A percentile compares a stretch with the other conserved stretches of the same genome.
These are phyloP conservation scores for Empidonax alnorum DNA, from an alignment of 2,113 vertebrate species.

Conservation along the genomic window DNA sequence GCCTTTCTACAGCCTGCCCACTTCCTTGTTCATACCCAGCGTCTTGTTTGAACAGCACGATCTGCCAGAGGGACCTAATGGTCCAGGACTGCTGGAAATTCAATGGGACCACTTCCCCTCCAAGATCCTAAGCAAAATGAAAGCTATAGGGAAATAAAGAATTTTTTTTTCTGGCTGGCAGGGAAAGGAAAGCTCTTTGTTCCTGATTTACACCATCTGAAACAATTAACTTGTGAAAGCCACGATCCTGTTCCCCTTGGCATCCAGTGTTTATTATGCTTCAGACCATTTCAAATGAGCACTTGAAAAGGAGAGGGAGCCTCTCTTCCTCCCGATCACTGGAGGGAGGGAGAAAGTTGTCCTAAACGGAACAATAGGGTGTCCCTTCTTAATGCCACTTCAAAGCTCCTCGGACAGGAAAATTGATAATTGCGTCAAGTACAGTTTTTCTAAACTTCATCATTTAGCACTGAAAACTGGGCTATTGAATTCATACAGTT, in stretches of 20 bases:
- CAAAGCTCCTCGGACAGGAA: slow-evolving; percentile 64
- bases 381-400: slow-evolving; percentile 63
- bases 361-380: slow-evolving; percentile 34
- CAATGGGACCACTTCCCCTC: not conserved
- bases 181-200: not conserved
- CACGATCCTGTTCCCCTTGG: not conserved
- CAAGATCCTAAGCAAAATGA: not conserved
- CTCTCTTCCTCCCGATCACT: slow-evolving; percentile 13
- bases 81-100: not conserved
- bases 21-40: not conserved
- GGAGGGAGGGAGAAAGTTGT: slow-evolving; percentile 22
- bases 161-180: not conserved
- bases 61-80: not conserved
- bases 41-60: not conserved
- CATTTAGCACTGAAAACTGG: slow-evolving; percentile 53
- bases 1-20: not conserved
- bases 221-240: slow-evolving; percentile 42
- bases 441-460: slow-evolving; percentile 62
- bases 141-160: not conserved
- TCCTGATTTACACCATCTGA: slow-evolving; percentile 28
- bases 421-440: slow-evolving; percentile 68
- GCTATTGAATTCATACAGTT: slow-evolving; percentile 67
- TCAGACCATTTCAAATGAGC: slow-evolving; percentile 11
- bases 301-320: slow-evolving; percentile 30
- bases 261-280: slow-evolving; percentile 1